Evolutionary conservation across 2,797 vertebrate species (phyloP).

Genomic region (Pipistrellus pipistrellus): DNA sequence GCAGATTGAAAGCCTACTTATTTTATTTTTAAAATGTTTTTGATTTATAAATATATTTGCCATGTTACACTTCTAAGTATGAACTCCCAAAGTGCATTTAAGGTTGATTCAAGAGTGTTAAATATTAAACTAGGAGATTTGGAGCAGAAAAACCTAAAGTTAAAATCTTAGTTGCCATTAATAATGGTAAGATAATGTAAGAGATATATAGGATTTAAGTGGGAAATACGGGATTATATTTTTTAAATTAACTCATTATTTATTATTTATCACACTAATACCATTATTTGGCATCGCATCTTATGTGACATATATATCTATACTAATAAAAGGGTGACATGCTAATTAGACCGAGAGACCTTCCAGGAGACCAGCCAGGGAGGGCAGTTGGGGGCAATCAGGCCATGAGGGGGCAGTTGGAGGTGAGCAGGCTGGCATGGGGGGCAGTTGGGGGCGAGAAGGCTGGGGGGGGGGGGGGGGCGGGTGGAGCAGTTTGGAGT

Average conservation of each 20-base stretch:
- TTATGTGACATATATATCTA: background rate
- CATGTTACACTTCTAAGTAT: conserved; percentile 15
- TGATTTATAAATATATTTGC: conserved; percentile 42
- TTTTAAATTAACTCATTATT: background rate
- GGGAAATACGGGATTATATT: background rate
- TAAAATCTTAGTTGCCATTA: conserved; percentile 30
- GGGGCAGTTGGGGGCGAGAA: no score
- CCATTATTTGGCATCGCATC: conserved; percentile 8
- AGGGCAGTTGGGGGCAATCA: no score
- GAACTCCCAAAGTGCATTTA: background rate
- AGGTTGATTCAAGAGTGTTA: conserved; percentile 27
- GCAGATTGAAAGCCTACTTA: background rate
- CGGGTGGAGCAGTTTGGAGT: no score
- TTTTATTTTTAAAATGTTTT: conserved; percentile 50
- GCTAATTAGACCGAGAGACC: no score
- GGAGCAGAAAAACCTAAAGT: background rate
- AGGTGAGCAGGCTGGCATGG: no score
- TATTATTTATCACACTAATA: background rate
- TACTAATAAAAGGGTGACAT: no score
- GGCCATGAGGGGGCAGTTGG: no score
- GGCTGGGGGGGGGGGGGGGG: no score
- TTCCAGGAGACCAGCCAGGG: no score
- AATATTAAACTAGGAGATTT: background rate
- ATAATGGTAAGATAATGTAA: conserved; percentile 43
- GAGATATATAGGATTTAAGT: conserved; percentile 12